phyloP scores from a whole-genome alignment of 2,113 vertebrate genomes.

The Gulo gulo region DNA sequence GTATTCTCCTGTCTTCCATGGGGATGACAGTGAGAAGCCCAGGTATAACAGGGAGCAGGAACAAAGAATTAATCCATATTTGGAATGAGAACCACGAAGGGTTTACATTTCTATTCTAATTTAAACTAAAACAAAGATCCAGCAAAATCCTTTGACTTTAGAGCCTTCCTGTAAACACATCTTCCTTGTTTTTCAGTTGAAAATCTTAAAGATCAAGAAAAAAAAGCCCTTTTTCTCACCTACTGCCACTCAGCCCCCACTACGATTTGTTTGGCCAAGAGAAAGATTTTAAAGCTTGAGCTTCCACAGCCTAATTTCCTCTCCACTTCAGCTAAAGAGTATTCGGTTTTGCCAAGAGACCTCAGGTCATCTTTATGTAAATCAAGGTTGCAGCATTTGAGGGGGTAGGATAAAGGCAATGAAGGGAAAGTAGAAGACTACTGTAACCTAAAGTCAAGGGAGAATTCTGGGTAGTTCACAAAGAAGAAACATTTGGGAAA shows the following conservation, averaged over 20 bases:
- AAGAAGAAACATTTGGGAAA: background rate
- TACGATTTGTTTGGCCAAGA: background rate
- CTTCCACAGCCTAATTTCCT: background rate
- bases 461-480: background rate
- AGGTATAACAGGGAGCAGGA: background rate
- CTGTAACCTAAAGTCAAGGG: background rate
- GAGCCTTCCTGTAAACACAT: background rate
- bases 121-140: constrained; percentile 3
- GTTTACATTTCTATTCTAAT: background rate
- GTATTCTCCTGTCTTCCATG: background rate
- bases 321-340: background rate
- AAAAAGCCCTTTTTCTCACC: background rate
- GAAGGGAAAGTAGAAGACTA: background rate
- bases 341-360: background rate
- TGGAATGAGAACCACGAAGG: background rate
- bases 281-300: background rate
- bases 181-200: background rate
- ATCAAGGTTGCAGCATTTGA: background rate
- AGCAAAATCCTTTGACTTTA: background rate
- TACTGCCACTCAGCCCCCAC: background rate
- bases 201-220: background rate
- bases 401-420: background rate
- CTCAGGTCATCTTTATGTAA: background rate
- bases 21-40: background rate
- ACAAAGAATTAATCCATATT: background rate